A percentile compares a stretch with the other conserved stretches of the same genome.
Conservation (phyloP, 2,797 vertebrate species). For the Alcedo quadribrachys region DNA sequence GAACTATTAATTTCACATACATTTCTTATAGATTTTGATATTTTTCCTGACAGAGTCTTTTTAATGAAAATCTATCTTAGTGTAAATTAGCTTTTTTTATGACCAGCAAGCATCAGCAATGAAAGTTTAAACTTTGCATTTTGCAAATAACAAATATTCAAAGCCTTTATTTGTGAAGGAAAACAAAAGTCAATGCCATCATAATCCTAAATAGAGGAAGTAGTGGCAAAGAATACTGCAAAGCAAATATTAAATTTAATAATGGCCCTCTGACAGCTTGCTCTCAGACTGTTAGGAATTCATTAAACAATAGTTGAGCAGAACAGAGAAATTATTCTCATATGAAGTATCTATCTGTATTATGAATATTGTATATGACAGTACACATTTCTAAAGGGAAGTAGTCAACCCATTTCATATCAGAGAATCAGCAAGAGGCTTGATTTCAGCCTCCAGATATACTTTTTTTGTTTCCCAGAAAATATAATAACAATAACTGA, state of each 20-base stretch:
- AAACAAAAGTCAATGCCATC: conserved; percentile 62
- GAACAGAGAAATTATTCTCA: conserved; percentile 74
- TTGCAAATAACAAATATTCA: conserved; percentile 28
- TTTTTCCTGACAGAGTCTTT: neutral
- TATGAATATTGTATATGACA: conserved; percentile 74
- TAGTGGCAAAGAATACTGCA: conserved; percentile 60
- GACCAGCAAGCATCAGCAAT: neutral
- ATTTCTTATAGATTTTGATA: neutral
- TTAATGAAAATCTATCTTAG: conserved; percentile 12
- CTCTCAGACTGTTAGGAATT: conserved; percentile 75
- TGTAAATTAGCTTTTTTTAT: conserved; percentile 16
- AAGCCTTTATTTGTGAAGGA: conserved; percentile 34
- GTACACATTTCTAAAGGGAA: conserved; percentile 64
- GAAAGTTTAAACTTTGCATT: conserved; percentile 39
- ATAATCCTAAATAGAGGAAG: conserved; percentile 67
- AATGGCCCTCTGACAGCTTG: conserved; percentile 57
- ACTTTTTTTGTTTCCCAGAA: conserved; percentile 46
- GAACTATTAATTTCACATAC: neutral
- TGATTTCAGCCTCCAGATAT: conserved; percentile 66
- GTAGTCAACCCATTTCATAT: conserved; percentile 70
- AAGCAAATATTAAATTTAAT: conserved; percentile 74
- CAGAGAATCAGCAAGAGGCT: conserved; percentile 67
- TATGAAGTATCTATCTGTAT: conserved; percentile 69
- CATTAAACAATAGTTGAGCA: conserved; percentile 74
- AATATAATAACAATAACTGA: conserved; percentile 60